A percentile compares a stretch with the other conserved stretches of the same genome.
phyloP scores from a whole-genome alignment of 2,113 vertebrate species.

The Datnioides undecimradiatus region DNA sequence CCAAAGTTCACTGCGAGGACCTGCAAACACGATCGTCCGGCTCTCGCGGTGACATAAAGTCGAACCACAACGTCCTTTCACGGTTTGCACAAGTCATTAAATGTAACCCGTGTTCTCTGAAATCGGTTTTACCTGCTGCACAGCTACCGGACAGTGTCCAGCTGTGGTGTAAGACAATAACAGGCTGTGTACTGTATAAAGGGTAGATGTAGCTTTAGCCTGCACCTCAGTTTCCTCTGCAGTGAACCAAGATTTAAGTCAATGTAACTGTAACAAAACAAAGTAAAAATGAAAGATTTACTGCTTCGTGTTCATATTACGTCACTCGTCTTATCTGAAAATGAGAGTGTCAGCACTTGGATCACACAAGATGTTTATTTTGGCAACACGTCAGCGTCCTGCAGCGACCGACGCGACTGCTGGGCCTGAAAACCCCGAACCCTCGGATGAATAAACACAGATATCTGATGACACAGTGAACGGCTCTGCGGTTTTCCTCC shows the following conservation, averaged over 20 bases:
- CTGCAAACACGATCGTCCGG: too few species aligned
- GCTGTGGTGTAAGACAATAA: neutral
- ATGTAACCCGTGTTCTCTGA: neutral
- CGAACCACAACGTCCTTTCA: neutral
- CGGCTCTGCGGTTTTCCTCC: neutral
- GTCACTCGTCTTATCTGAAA: neutral
- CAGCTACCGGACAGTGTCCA: neutral
- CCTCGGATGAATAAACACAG: slow-evolving; percentile 2
- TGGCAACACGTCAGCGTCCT: neutral
- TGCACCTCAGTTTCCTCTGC: too few species aligned
- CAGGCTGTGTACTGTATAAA: too few species aligned
- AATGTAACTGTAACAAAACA: too few species aligned
- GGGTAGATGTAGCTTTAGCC: too few species aligned
- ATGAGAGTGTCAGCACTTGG: neutral
- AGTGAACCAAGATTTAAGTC: too few species aligned
- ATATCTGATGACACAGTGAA: neutral
- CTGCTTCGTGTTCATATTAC: neutral
- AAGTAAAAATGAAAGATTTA: too few species aligned
- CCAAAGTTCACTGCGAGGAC: slow-evolving; percentile 43
- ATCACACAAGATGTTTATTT: slow-evolving; percentile 10
- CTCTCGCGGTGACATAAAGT: neutral
- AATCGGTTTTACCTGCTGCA: neutral
- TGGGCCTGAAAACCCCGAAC: neutral
- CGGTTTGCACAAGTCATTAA: neutral
- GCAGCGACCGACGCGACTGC: neutral